Base-by-base conservation (phyloP, 2,888 invertebrate genomes). In the Hemicrepidius hirtus region DNA sequence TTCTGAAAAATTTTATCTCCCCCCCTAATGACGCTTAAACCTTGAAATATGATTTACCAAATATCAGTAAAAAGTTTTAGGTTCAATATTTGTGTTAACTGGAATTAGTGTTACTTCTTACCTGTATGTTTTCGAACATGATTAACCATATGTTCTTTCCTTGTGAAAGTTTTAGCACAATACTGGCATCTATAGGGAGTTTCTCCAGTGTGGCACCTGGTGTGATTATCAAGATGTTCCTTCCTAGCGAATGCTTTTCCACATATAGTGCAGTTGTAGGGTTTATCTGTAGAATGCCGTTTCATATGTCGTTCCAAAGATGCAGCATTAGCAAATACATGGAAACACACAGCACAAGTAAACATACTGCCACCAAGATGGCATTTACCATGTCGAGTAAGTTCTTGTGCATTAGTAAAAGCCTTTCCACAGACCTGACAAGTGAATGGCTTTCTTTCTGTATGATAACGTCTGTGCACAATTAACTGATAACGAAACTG, bases 401-500 rank as follows among this genome's bases (percentile, higher is more conserved):
- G 87, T 85, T 95, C 95, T 74, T 92, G 92, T 9, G 93, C 93
- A 84, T 93, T 93, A 67, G 92, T 91, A 83, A 95, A 95, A 20
- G 95, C 94, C 81, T 94, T 93, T 28, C 95, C 95, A 83, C 95
- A 95, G 41, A 95, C 94, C 92, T 90, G 85, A 80, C 91, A 91
- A 73, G 94, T 94, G 83, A 94, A 95, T 49, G 95, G 95, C 84
- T 95, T 95, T 78, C 93, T 90, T 86, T 95, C 95, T 46, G 93
- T 94, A 82, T 96, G 96, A 86, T 95, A 95, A 80, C 95, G 91
- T 82, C 94, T 90, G 87, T 96, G 95, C 46, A 95, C 95, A 80
- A 95, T 95, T 71, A 95, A 89, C 84, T 95, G 95, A 86, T 96
- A 95, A 70, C 95, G 92, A 85, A 94, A 95, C 82, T 94, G 94